A percentile compares a stretch with the other conserved stretches of the same genome.
These are phyloP conservation scores for Trichonephila inaurata DNA, from an alignment of 1,140 invertebrate genomes.

Conservation along the genomic window DNA sequence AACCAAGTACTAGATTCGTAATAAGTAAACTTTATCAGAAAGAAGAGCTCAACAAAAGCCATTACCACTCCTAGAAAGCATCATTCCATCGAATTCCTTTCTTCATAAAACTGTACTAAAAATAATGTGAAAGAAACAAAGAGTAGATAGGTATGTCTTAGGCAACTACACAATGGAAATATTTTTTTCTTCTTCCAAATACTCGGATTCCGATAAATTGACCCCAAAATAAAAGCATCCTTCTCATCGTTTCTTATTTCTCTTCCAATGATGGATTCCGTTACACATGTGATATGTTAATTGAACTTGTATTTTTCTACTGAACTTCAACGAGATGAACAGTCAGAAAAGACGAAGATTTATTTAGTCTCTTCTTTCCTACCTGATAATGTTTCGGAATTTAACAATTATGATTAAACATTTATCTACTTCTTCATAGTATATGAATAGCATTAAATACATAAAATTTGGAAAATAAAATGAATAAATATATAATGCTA, in stretches of 20 bases:
- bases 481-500: too few relatives aligned
- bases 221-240: slow-evolving; percentile 4
- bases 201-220: slow-evolving; percentile 64
- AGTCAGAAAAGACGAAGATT: too few relatives aligned
- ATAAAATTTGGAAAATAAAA: too few relatives aligned
- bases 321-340: too few relatives aligned
- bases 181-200: not conserved
- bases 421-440: too few relatives aligned
- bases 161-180: slow-evolving; percentile 12
- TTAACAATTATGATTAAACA: too few relatives aligned
- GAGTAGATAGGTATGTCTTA: slow-evolving; percentile 43
- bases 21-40: slow-evolving; percentile 22
- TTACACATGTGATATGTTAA: not conserved
- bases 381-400: too few relatives aligned
- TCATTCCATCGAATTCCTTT: slow-evolving; percentile 55
- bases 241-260: not conserved
- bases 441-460: too few relatives aligned
- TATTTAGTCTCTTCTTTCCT: too few relatives aligned
- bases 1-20: not conserved
- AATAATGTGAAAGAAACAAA: not conserved
- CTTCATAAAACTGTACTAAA: not conserved
- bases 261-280: not conserved
- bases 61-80: slow-evolving; percentile 32
- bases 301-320: too few relatives aligned
- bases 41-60: slow-evolving; percentile 47